phyloP scores from a whole-genome alignment of 2,113 vertebrate species.

The Serilophus lunatus region DNA sequence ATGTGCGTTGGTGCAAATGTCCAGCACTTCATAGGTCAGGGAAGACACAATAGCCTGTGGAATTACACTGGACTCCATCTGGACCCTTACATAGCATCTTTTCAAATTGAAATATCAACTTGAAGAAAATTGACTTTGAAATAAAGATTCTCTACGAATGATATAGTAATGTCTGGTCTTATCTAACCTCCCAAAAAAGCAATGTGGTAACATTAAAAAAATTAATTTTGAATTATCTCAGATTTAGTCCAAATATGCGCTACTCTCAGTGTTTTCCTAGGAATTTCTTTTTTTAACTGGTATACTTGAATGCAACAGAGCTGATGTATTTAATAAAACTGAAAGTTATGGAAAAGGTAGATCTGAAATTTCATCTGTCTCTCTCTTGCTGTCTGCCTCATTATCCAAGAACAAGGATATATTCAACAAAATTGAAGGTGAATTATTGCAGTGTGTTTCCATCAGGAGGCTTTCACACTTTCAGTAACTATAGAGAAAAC shows the following conservation, averaged over 20 bases:
- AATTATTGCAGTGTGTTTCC: neutral
- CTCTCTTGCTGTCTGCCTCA: neutral
- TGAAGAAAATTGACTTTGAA: neutral
- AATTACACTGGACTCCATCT: neutral
- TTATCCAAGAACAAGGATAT: neutral
- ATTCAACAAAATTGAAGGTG: neutral
- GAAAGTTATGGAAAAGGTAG: neutral
- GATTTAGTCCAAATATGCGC: neutral
- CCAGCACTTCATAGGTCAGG: neutral
- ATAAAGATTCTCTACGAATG: neutral
- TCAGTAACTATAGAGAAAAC: neutral
- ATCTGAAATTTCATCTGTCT: neutral
- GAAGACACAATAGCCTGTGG: neutral
- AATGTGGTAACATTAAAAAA: neutral
- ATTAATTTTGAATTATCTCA: neutral
- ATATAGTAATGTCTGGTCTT: neutral
- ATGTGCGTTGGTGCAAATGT: neutral
- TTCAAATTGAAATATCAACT: neutral
- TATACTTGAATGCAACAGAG: neutral
- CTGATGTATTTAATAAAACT: neutral
- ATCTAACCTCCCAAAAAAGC: neutral
- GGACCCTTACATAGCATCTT: neutral
- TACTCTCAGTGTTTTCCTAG: neutral
- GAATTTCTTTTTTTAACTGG: neutral
- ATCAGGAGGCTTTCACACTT: neutral